These are phyloP conservation scores for Gambusia holbrooki DNA, from an alignment of 2,113 vertebrate species.

Conservation along the genomic window DNA sequence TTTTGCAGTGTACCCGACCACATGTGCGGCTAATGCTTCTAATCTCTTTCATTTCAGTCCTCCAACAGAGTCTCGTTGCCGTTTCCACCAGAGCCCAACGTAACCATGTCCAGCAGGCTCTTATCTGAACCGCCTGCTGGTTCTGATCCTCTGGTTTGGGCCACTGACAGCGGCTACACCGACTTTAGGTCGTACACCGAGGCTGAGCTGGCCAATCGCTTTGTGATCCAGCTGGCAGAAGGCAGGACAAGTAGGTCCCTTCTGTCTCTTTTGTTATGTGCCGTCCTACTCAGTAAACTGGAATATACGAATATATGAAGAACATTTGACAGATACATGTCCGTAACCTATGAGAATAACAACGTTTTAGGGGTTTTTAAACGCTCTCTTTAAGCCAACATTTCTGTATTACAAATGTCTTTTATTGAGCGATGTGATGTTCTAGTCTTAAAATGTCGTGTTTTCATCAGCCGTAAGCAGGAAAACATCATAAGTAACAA, in stretches of 20 bases:
- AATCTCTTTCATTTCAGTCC: constrained; percentile 65
- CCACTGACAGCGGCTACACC: constrained; percentile 63
- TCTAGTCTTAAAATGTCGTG: no score
- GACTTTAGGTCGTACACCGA: constrained; percentile 81
- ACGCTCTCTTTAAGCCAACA: no score
- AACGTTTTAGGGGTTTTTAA: no score
- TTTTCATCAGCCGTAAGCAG: no score
- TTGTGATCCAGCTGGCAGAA: constrained; percentile 75
- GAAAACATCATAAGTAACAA: no score
- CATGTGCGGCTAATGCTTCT: not conserved
- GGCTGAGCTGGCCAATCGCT: constrained; percentile 81
- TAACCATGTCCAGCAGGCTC: constrained; percentile 65
- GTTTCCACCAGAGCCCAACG: constrained; percentile 64
- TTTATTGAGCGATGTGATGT: no score
- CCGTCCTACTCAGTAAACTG: no score
- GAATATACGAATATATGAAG: no score
- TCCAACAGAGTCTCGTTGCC: constrained; percentile 77
- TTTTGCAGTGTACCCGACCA: not conserved
- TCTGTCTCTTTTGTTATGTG: not conserved
- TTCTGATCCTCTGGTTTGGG: constrained; percentile 74
- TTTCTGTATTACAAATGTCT: no score
- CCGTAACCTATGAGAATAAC: no score
- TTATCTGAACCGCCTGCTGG: constrained; percentile 65
- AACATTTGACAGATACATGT: no score
- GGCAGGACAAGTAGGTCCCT: constrained; percentile 62